Percentiles rank a stretch among this genome's conserved stretches.
Evolutionary conservation across 1,140 invertebrate species (phyloP).

Genomic region (Drosophila micromelanica): DNA sequence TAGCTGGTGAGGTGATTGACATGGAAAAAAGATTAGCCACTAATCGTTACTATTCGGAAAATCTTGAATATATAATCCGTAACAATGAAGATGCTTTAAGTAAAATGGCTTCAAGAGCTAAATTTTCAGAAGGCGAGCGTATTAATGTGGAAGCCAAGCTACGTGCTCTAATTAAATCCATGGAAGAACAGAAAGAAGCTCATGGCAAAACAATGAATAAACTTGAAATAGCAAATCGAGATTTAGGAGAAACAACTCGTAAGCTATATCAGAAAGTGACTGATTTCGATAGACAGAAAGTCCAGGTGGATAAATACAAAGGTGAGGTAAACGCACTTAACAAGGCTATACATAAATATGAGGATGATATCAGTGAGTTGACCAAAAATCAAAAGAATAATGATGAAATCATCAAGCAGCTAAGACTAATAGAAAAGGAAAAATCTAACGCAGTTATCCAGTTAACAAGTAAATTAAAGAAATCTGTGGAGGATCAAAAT

Average conservation of each 20-base stretch:
- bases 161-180: conserved; percentile 48
- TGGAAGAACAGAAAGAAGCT: conserved; percentile 56
- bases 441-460: conserved; percentile 20
- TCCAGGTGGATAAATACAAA: conserved; percentile 56
- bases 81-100: conserved; percentile 64
- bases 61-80: conserved; percentile 81
- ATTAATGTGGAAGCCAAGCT: conserved; percentile 53
- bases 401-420: conserved; percentile 55
- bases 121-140: conserved; percentile 49
- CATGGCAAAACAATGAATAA: conserved; percentile 48
- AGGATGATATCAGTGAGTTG: conserved; percentile 53
- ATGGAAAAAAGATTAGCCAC: conserved; percentile 84
- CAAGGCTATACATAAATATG: conserved; percentile 51
- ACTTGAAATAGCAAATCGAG: conserved; percentile 39
- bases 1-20: conserved; percentile 84
- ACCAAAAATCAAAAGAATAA: conserved; percentile 49
- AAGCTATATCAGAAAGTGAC: conserved; percentile 44
- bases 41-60: conserved; percentile 81
- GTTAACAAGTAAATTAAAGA: no score
- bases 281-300: conserved; percentile 56
- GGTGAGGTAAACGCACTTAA: conserved; percentile 47
- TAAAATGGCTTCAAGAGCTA: conserved; percentile 51
- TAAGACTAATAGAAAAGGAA: conserved; percentile 52
- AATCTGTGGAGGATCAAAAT: no score
- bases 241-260: conserved; percentile 40